phyloP scores from a whole-genome alignment of 2,797 vertebrate genomes.

The Apogon talboti region DNA sequence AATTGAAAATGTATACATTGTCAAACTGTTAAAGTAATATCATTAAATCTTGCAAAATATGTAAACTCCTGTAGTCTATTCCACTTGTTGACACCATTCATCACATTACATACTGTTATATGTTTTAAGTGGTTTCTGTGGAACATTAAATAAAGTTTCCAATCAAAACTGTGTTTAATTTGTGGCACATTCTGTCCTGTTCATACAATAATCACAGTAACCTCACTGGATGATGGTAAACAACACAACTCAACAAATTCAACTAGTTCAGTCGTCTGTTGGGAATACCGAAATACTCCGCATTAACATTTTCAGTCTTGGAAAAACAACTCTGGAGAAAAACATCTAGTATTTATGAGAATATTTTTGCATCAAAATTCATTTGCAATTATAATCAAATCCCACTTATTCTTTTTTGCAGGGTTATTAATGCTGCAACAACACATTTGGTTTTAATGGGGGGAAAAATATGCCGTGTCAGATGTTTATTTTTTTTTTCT shows the following conservation, averaged over 20 bases:
- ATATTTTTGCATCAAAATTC: conserved; percentile 70
- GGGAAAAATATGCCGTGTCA: conserved; percentile 69
- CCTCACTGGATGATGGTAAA: conserved; percentile 50
- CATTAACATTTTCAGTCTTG: conserved; percentile 68
- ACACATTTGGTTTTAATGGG: conserved; percentile 75
- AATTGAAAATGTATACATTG: no score
- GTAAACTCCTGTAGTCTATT: no score
- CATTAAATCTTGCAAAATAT: no score
- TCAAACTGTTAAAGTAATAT: no score
- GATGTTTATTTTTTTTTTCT: conserved; percentile 35
- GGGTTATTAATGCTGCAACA: conserved; percentile 71
- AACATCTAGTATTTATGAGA: conserved; percentile 76
- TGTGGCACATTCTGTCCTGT: conserved; percentile 26
- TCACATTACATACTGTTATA: no score
- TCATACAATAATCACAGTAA: conserved; percentile 57
- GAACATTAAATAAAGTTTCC: conserved; percentile 7
- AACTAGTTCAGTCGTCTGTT: conserved; percentile 67
- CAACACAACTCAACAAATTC: conserved; percentile 60
- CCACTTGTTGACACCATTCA: no score
- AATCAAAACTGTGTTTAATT: conserved; percentile 35
- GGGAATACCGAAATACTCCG: conserved; percentile 67
- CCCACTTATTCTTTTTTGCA: conserved; percentile 52
- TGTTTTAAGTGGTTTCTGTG: neutral
- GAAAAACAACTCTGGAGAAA: conserved; percentile 76
- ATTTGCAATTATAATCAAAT: conserved; percentile 83